A percentile compares a stretch with the other conserved stretches of the same genome.
phyloP scores from a whole-genome alignment of 2,113 vertebrate genomes.

The Aviceda subcristata region DNA sequence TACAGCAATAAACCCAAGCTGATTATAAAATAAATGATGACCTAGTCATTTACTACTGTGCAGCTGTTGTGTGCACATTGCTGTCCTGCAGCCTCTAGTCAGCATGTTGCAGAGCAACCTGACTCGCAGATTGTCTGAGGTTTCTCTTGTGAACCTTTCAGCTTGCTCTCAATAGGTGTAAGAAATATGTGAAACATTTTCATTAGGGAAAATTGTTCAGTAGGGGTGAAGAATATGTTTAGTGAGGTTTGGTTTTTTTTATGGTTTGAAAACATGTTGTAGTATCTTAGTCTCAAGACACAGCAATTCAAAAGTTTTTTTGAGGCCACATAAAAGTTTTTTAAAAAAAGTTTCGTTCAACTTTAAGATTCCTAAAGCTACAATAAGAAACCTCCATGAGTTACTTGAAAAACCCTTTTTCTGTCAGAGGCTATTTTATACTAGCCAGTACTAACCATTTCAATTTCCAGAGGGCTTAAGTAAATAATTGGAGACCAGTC shows the following conservation, averaged over 20 bases:
- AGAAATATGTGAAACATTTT: background rate
- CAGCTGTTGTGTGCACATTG: background rate
- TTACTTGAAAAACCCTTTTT: background rate
- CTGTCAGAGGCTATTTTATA: background rate
- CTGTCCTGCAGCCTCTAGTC: background rate
- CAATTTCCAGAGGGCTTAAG: background rate
- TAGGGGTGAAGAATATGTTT: rapidly evolving
- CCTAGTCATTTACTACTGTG: background rate
- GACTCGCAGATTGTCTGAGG: background rate
- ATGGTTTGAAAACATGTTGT: background rate
- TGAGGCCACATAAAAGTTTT: background rate
- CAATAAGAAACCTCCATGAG: background rate
- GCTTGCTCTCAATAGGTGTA: background rate
- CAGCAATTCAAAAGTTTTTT: background rate
- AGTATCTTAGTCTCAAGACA: background rate
- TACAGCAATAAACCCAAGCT: background rate
- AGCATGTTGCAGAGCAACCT: background rate
- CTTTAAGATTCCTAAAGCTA: background rate
- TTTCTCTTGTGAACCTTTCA: background rate
- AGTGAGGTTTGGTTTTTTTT: background rate
- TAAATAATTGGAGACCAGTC: background rate
- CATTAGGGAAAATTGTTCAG: background rate
- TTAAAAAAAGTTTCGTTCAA: background rate
- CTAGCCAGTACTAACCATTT: background rate
- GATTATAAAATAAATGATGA: background rate